A percentile compares a stretch with the other conserved stretches of the same genome.
These are phyloP conservation scores for Achroia grisella DNA, from an alignment of 1,140 invertebrate species.

Conservation along the genomic window DNA sequence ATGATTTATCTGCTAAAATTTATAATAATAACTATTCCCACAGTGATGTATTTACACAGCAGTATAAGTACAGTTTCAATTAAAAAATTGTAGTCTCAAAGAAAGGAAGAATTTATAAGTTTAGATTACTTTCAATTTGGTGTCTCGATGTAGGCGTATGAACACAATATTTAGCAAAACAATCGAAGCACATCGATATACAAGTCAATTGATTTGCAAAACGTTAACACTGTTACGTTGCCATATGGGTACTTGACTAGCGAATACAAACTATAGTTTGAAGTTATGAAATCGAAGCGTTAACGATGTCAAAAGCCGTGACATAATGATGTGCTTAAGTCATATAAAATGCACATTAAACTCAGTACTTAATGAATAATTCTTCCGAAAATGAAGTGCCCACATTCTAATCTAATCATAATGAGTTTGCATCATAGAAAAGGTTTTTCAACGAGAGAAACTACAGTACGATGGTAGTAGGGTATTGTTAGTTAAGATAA, in stretches of 20 bases:
- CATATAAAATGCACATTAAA: neutral
- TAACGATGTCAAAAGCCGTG: conserved; percentile 28
- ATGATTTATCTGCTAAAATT: no score
- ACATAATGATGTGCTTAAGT: conserved; percentile 19
- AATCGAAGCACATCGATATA: neutral
- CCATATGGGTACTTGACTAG: neutral
- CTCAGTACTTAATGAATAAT: neutral
- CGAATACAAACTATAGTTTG: conserved; percentile 26
- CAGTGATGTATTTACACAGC: no score
- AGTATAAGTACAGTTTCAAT: no score
- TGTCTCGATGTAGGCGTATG: neutral
- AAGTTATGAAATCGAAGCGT: conserved; percentile 30
- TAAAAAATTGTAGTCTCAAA: no score
- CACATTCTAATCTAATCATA: no score
- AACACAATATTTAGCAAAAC: neutral
- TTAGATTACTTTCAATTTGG: neutral
- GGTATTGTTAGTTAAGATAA: no score
- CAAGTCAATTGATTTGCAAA: conserved; percentile 28
- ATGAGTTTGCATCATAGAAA: no score
- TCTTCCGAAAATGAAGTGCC: no score
- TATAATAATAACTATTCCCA: no score
- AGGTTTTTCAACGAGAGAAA: no score
- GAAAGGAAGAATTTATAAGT: no score
- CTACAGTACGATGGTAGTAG: no score
- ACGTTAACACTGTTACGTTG: neutral